phyloP scores from a whole-genome alignment of 2,113 vertebrate species.

The Micronisus gabar region DNA sequence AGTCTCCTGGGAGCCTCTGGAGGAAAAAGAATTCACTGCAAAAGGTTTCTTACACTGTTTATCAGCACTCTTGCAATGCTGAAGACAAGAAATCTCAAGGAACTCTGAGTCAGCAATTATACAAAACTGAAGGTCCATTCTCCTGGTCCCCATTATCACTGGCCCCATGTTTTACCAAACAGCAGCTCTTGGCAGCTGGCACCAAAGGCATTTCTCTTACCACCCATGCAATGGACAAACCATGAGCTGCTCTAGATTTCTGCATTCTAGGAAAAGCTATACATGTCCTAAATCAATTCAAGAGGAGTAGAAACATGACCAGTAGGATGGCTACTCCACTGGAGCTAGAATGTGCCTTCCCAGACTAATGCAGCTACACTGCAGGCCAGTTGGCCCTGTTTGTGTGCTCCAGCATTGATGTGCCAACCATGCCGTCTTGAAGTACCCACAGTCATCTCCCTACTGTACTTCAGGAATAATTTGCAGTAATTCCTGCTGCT shows the following conservation, averaged over 20 bases:
- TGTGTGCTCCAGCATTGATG: rapidly evolving
- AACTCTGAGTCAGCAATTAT: background rate
- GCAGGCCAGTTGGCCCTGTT: background rate
- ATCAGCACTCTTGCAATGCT: background rate
- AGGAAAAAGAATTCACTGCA: background rate
- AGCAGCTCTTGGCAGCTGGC: background rate
- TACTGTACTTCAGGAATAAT: background rate
- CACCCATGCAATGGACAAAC: background rate
- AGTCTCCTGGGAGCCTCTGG: background rate
- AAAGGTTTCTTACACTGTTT: background rate
- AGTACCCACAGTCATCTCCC: background rate
- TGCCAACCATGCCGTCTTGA: background rate
- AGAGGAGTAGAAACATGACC: background rate
- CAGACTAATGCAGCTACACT: background rate
- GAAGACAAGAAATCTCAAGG: background rate
- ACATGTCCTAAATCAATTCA: background rate
- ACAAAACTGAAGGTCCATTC: background rate
- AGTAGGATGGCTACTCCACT: background rate
- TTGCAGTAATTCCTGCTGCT: background rate
- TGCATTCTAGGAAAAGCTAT: background rate
- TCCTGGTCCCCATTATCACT: background rate
- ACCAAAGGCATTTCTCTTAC: background rate
- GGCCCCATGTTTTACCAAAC: background rate
- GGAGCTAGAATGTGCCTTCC: background rate
- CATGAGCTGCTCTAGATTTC: background rate